phyloP scores from a whole-genome alignment of 1,140 invertebrate genomes.

The Oedothorax gibbosus region DNA sequence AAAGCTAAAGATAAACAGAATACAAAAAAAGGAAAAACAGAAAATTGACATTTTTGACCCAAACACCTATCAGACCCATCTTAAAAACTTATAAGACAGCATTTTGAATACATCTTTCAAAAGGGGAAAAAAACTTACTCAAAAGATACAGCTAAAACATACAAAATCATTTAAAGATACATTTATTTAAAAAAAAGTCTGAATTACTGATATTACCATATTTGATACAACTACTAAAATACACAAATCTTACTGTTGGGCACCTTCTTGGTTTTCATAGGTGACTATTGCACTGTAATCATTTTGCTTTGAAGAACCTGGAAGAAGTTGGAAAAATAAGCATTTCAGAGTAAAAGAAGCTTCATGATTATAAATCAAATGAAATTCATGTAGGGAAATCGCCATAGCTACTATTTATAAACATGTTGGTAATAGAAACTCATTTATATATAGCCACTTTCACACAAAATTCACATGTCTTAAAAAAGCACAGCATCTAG shows the following conservation, averaged over 20 bases:
- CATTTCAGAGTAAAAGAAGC: too few relatives aligned
- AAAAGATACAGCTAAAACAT: background rate
- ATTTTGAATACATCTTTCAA: background rate
- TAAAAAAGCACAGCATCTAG: background rate
- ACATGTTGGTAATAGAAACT: background rate
- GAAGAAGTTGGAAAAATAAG: slow-evolving; percentile 11
- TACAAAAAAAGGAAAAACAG: too few relatives aligned
- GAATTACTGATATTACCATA: too few relatives aligned
- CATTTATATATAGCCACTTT: background rate
- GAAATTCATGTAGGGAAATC: background rate
- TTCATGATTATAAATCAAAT: background rate
- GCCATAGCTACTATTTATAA: background rate
- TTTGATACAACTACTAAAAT: background rate
- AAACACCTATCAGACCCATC: too few relatives aligned
- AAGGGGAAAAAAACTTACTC: background rate
- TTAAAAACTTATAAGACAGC: too few relatives aligned
- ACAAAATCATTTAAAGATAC: background rate
- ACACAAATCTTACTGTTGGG: slow-evolving; percentile 46
- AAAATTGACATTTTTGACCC: too few relatives aligned
- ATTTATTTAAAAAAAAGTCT: background rate
- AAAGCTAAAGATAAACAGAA: too few relatives aligned
- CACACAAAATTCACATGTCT: background rate
- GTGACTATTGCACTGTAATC: slow-evolving; percentile 50
- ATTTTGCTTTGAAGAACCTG: slow-evolving; percentile 46
- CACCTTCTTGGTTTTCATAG: slow-evolving; percentile 53